phyloP scores from a whole-genome alignment of 2,797 vertebrate genomes.

The Melanotaenia parkinsoni region DNA sequence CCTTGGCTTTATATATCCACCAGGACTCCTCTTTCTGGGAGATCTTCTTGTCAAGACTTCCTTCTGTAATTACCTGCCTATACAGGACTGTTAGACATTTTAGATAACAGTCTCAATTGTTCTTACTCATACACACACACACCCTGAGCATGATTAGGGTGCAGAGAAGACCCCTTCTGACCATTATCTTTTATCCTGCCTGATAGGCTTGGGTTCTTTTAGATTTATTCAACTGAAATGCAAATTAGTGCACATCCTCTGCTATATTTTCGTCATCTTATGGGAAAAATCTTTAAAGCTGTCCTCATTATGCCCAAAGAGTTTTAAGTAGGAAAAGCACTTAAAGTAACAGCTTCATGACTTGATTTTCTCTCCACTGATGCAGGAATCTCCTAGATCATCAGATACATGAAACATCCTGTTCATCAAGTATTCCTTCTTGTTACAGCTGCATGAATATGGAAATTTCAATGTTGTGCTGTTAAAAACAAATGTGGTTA shows the following conservation, averaged over 20 bases:
- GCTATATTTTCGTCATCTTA: constrained; percentile 39
- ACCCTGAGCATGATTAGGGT: constrained; percentile 44
- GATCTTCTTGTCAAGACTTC: constrained; percentile 20
- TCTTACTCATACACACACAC: constrained; percentile 9
- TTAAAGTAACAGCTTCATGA: constrained; percentile 28
- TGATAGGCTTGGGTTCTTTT: constrained; percentile 45
- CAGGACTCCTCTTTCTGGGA: constrained; percentile 18
- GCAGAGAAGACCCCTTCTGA: constrained; percentile 37
- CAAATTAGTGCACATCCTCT: constrained; percentile 54
- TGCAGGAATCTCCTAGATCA: too few species aligned
- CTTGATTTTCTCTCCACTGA: constrained; percentile 1
- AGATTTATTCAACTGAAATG: constrained; percentile 60
- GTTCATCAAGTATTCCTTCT: not conserved
- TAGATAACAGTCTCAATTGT: constrained; percentile 31
- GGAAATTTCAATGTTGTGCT: not conserved
- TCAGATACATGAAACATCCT: too few species aligned
- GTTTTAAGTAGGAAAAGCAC: constrained; percentile 19
- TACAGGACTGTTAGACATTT: constrained; percentile 41
- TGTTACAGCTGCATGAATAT: not conserved
- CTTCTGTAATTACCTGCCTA: constrained; percentile 50
- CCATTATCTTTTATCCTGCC: constrained; percentile 42
- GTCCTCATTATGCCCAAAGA: constrained; percentile 45
- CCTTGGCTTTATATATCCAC: constrained; percentile 55
- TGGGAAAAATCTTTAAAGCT: constrained; percentile 39
- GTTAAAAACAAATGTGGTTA: constrained; percentile 6